Percentiles rank a stretch among this genome's conserved stretches.
phyloP scores from a whole-genome alignment of 2,888 invertebrate species.

The Poecilobothrus nobilitatus region DNA sequence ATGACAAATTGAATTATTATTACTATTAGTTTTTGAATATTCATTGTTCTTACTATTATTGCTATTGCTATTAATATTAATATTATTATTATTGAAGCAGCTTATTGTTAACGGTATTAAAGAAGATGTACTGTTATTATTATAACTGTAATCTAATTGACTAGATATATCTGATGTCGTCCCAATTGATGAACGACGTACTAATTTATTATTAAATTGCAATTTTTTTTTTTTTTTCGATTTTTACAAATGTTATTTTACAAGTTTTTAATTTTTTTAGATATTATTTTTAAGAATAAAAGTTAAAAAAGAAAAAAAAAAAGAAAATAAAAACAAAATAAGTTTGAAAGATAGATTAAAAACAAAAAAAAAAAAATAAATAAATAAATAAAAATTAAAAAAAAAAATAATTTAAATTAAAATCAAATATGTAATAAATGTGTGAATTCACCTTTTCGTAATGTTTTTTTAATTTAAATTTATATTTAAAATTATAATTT shows the following conservation, averaged over 20 bases:
- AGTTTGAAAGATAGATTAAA: background rate
- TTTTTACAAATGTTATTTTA: background rate
- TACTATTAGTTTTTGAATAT: background rate
- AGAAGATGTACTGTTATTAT: conserved; percentile 3
- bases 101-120: conserved; percentile 6
- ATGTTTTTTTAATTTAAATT: no score
- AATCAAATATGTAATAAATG: no score
- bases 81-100: conserved; percentile 2
- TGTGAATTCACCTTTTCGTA: no score
- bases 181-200: conserved; percentile 1
- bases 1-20: background rate
- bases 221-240: background rate
- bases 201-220: background rate
- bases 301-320: background rate
- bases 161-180: conserved; percentile 1
- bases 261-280: background rate
- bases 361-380: background rate
- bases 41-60: background rate
- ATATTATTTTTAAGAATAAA: background rate
- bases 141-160: background rate
- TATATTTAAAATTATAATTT: no score
- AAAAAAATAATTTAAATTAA: no score
- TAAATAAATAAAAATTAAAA: no score
- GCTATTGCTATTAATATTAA: background rate
- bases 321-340: background rate